phyloP scores from a whole-genome alignment of 2,888 invertebrate genomes.

The Pristionchus mayeri region DNA sequence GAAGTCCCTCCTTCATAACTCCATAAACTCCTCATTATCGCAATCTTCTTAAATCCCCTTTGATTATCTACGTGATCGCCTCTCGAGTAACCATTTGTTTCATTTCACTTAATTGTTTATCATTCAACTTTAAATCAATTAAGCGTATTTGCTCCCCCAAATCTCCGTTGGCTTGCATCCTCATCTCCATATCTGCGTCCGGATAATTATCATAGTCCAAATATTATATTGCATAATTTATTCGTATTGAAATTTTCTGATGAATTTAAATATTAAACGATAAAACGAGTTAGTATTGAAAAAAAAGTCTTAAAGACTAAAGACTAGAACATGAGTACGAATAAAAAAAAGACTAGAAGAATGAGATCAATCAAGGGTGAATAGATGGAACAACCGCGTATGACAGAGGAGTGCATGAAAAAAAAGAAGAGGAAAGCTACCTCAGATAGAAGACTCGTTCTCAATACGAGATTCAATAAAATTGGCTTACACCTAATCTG shows the following conservation, averaged over 20 bases:
- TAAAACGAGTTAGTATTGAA: background rate
- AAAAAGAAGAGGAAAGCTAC: background rate
- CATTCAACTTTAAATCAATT: background rate
- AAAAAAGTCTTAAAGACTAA: background rate
- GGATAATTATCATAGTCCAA: too few species aligned
- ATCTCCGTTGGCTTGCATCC: too few species aligned
- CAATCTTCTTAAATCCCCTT: too few species aligned
- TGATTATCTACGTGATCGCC: too few species aligned
- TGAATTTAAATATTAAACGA: conserved; percentile 7
- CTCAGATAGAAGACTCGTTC: background rate
- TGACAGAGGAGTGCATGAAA: background rate
- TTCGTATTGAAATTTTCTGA: conserved; percentile 1
- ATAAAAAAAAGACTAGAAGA: background rate
- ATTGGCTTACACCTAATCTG: background rate
- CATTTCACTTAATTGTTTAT: background rate
- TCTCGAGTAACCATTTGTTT: too few species aligned
- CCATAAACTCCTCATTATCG: too few species aligned
- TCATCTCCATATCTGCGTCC: too few species aligned
- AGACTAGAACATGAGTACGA: background rate
- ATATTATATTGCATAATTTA: conserved; percentile 2
- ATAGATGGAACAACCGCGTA: background rate
- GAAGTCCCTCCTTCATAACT: too few species aligned
- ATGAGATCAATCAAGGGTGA: conserved; percentile 15
- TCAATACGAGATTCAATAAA: background rate
- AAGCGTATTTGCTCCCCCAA: conserved; percentile 3